These are phyloP conservation scores for Gadopsis marmoratus DNA, from an alignment of 2,797 vertebrate species.

Conservation along the genomic window DNA sequence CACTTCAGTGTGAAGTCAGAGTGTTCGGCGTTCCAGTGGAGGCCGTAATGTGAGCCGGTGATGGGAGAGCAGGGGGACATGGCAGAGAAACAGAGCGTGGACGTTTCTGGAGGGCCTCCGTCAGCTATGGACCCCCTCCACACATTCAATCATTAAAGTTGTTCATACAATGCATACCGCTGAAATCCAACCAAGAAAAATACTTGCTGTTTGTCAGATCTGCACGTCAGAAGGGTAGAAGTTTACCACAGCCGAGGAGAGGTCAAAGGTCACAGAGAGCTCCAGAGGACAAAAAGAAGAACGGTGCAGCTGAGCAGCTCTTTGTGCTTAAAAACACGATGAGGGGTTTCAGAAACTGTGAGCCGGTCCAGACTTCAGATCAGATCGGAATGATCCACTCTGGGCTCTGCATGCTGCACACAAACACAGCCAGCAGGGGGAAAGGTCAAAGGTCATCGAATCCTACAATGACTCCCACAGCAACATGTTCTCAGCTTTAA, in stretches of 20 bases:
- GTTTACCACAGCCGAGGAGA: slow-evolving; percentile 28
- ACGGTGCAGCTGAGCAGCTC: slow-evolving; percentile 5
- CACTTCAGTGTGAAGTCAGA: background rate
- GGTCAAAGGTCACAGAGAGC: slow-evolving; percentile 35
- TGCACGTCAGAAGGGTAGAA: slow-evolving; percentile 32
- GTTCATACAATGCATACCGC: slow-evolving; percentile 49
- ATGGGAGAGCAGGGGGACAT: background rate
- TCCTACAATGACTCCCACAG: background rate
- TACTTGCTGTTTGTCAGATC: slow-evolving; percentile 43
- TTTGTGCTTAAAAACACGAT: slow-evolving; percentile 12
- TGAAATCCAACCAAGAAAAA: slow-evolving; percentile 72
- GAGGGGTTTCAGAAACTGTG: slow-evolving; percentile 5
- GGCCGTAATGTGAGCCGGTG: slow-evolving; percentile 35
- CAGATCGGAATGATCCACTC: slow-evolving; percentile 38
- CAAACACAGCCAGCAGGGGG: background rate
- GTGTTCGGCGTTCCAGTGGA: background rate
- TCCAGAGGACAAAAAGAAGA: background rate
- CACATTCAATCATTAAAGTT: slow-evolving; percentile 71
- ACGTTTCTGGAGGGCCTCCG: slow-evolving; percentile 28
- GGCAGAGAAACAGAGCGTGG: slow-evolving; percentile 37
- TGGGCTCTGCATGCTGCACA: slow-evolving; percentile 6
- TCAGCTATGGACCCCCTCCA: slow-evolving; percentile 38
- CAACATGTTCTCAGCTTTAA: too few relatives aligned
- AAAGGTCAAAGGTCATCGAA: background rate
- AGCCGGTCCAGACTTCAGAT: slow-evolving; percentile 23